A percentile compares a stretch with the other conserved stretches of the same genome.
Conservation (phyloP, 2,888 invertebrate species). For the Drosophila maculinotata region DNA sequence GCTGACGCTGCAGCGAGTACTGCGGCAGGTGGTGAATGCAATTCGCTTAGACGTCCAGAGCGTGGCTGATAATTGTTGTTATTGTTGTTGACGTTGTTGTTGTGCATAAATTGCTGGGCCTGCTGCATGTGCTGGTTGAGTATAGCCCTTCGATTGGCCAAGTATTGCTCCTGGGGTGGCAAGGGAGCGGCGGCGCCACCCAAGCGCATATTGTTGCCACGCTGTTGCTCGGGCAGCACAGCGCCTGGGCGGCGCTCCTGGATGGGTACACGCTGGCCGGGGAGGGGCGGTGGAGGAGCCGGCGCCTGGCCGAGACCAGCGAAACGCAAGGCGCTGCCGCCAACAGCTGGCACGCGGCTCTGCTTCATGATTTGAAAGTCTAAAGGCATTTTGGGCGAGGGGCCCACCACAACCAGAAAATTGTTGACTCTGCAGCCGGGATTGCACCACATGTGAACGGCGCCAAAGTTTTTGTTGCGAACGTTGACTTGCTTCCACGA, state of each 20-base stretch:
- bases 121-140: slow-evolving; percentile 81
- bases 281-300: slow-evolving; percentile 54
- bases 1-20: slow-evolving; percentile 30
- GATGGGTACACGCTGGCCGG: slow-evolving; percentile 44
- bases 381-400: slow-evolving; percentile 83
- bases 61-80: slow-evolving; percentile 81
- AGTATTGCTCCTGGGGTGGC: slow-evolving; percentile 79
- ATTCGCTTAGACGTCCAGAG: slow-evolving; percentile 73
- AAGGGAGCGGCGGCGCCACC: slow-evolving; percentile 54
- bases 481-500: slow-evolving; percentile 91
- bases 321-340: slow-evolving; percentile 61
- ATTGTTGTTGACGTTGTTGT: slow-evolving; percentile 78
- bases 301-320: slow-evolving; percentile 57
- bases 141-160: slow-evolving; percentile 82
- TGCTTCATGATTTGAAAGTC: slow-evolving; percentile 85
- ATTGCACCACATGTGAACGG: slow-evolving; percentile 96
- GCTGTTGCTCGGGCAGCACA: slow-evolving; percentile 56
- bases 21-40: slow-evolving; percentile 65
- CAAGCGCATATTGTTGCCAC: slow-evolving; percentile 67
- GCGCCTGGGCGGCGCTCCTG: slow-evolving; percentile 52
- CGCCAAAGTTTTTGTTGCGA: slow-evolving; percentile 91
- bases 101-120: slow-evolving; percentile 76
- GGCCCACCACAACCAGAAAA: slow-evolving; percentile 89
- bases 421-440: slow-evolving; percentile 93
- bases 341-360: slow-evolving; percentile 78